Base-by-base conservation (phyloP, 2,113 vertebrate genomes). In the Rhinolophus sinicus region DNA sequence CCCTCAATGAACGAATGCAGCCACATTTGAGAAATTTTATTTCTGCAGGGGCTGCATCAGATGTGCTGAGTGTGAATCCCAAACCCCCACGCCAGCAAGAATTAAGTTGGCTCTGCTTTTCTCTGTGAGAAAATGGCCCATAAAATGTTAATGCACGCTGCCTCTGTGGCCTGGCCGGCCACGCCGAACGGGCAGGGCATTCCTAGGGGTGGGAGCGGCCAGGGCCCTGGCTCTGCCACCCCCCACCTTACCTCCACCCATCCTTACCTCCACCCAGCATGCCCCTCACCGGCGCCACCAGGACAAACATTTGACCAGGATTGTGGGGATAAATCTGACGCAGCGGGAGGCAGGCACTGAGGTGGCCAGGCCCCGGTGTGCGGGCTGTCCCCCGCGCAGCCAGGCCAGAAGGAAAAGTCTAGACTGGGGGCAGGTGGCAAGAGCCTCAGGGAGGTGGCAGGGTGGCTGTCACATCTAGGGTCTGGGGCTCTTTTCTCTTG, bases 1-100 rank as follows among this genome's bases (percentile, higher is more conserved):
- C 33, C 10, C 16, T 88, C 58, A 2, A 0, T 19, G 58, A 1
- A 0, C 18, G 58, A 92, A 35, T 0, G 4, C 0, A 13, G 93
- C 80, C 93, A 73, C 75, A 72, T 26, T 15, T 33, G 83, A 92
- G 69, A 88, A 24, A 13, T 67, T 85, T 92, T 28, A 69, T 87
- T 93, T 95, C 89, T 84, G 16, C 3, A 3, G 93, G 0, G 28
- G 72, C 86, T 56, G 13, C 4, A 1, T 60, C 58, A 26, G 91
- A 96, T 54, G 88, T 93, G 97, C 96, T 95, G 97, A 96, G 64
- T 33, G 40, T 30, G 75, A 82, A 67, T 67, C 22, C 35, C 0
- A 93, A 96, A 93, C 67, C 90, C 83, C 96, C 54, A 78, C 93
- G 96, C 93, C 96, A 97, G 97, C 96, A 90, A 85, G 96, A 92